phyloP scores from a whole-genome alignment of 2,797 vertebrate genomes.

The Synaphobranchus kaupii region DNA sequence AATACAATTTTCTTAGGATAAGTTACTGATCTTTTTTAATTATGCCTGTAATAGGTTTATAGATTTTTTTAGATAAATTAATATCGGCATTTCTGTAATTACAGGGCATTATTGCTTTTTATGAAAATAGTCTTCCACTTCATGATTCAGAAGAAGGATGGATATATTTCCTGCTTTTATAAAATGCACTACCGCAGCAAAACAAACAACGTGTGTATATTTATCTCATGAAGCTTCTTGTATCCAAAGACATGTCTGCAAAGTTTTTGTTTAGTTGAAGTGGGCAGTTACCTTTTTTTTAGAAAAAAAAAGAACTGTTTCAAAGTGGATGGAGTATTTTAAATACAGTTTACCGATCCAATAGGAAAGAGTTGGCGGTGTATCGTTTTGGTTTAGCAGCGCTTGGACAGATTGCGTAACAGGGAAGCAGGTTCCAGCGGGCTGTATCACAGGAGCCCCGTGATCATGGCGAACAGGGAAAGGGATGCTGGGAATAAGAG shows the following conservation, averaged over 20 bases:
- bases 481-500: background rate
- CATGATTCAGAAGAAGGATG: constrained; percentile 18
- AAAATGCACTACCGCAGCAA: constrained; percentile 39
- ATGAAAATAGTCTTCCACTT: constrained; percentile 79
- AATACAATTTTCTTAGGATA: constrained; percentile 81
- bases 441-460: background rate
- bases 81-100: constrained; percentile 86
- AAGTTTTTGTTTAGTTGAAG: background rate
- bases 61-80: constrained; percentile 84
- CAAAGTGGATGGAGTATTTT: background rate
- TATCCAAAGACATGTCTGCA: background rate
- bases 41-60: constrained; percentile 83
- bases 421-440: background rate
- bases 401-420: background rate
- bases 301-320: constrained; percentile 18
- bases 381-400: background rate
- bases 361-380: background rate
- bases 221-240: background rate
- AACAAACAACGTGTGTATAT: constrained; percentile 53
- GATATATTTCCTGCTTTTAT: constrained; percentile 24
- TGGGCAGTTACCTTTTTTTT: background rate
- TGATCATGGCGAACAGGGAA: background rate
- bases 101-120: constrained; percentile 83
- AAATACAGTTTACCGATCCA: background rate
- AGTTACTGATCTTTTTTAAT: constrained; percentile 82